Evolutionary conservation across 2,888 invertebrate genomes (phyloP).

Genomic region (Orthosia gracilis): DNA sequence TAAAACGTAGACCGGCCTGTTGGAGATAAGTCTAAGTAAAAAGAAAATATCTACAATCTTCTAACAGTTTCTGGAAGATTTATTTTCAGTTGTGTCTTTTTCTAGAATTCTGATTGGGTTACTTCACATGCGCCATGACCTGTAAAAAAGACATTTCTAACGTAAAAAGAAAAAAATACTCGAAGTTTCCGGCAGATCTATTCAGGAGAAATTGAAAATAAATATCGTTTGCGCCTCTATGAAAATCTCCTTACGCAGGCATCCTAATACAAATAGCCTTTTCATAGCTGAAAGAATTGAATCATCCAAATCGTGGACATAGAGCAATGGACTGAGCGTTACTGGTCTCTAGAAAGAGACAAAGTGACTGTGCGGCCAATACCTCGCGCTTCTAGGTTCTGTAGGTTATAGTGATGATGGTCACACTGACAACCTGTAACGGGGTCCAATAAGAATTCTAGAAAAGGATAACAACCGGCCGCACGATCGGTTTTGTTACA

Average conservation of each 20-base stretch:
- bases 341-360: not conserved
- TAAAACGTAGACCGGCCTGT: not conserved
- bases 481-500: no score
- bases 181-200: not conserved
- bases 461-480: no score
- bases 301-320: constrained; percentile 26
- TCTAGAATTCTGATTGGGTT: no score
- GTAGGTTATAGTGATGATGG: not conserved
- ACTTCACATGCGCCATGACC: no score
- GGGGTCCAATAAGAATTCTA: not conserved
- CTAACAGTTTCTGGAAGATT: no score
- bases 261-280: constrained; percentile 14
- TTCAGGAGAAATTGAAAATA: constrained; percentile 22
- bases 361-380: not conserved
- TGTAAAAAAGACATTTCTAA: not conserved
- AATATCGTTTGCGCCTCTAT: constrained; percentile 7
- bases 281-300: constrained; percentile 38
- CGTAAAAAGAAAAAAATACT: constrained; percentile 1
- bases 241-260: constrained; percentile 12
- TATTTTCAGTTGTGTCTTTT: no score
- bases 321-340: not conserved
- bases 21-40: not conserved
- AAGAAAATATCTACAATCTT: no score
- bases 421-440: not conserved
- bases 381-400: not conserved